These are phyloP conservation scores for Benitochromis conjunctus DNA, from an alignment of 2,113 vertebrate species.

Conservation along the genomic window DNA sequence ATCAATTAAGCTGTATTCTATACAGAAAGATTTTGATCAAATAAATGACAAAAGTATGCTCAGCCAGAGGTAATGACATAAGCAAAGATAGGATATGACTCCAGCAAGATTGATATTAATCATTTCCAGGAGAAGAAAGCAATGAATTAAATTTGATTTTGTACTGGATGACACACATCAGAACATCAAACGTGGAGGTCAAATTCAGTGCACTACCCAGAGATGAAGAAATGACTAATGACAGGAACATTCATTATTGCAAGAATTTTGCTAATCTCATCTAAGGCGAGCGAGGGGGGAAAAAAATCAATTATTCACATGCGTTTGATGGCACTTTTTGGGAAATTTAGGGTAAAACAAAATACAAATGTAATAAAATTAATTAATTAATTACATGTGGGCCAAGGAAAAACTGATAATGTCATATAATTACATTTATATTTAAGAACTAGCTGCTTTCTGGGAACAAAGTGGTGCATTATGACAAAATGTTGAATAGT, in stretches of 20 bases:
- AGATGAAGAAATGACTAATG: conserved; percentile 11
- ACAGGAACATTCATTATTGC: conserved; percentile 17
- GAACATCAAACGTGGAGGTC: not conserved
- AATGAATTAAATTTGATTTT: conserved; percentile 14
- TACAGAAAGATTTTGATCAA: not conserved
- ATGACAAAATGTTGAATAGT: not conserved
- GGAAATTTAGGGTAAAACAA: not conserved
- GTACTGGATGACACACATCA: not conserved
- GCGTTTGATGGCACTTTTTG: not conserved
- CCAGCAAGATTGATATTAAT: not conserved
- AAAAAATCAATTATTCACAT: not conserved
- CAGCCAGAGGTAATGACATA: not conserved
- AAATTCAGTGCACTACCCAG: not conserved
- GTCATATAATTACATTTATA: not conserved
- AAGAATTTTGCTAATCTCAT: conserved; percentile 22
- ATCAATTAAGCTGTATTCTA: not conserved
- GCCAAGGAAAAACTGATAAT: not conserved
- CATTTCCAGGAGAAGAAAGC: not conserved
- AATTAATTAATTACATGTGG: not conserved
- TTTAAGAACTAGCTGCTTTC: not conserved
- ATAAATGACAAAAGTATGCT: not conserved
- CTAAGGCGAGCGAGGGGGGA: not conserved
- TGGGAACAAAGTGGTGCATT: not conserved
- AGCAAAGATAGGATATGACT: not conserved
- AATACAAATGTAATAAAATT: not conserved